phyloP scores from a whole-genome alignment of 2,113 vertebrate species.

The Spea multiplicata region DNA sequence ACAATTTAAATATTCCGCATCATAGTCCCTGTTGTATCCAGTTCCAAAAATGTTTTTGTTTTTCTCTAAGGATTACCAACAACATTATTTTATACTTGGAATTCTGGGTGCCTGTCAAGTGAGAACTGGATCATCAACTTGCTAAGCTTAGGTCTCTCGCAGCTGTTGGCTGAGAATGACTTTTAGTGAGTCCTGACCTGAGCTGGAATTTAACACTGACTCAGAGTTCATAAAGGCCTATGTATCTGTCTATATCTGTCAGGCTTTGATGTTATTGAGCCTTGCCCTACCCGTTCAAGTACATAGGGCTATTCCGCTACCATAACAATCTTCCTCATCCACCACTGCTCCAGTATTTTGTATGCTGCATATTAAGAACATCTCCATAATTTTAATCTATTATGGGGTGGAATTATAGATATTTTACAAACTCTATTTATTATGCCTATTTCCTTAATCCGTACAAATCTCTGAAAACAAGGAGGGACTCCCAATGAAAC shows the following conservation, averaged over 20 bases:
- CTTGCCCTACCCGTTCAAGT: conserved; percentile 16
- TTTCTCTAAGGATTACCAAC: conserved; percentile 14
- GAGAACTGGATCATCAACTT: conserved; percentile 45
- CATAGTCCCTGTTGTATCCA: conserved; percentile 11
- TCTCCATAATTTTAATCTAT: too few species aligned
- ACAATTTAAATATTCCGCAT: conserved; percentile 33
- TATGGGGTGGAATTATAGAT: too few species aligned
- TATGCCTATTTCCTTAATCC: too few species aligned
- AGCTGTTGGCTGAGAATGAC: conserved; percentile 45
- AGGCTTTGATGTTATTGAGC: conserved; percentile 33
- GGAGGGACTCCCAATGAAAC: too few species aligned
- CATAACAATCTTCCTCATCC: neutral
- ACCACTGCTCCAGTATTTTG: too few species aligned
- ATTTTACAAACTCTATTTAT: too few species aligned
- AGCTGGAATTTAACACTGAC: conserved; percentile 37
- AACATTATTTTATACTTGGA: conserved; percentile 31
- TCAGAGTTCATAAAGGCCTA: conserved; percentile 18
- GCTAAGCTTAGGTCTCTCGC: conserved; percentile 34
- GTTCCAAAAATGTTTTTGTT: conserved; percentile 12
- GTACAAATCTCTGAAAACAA: too few species aligned
- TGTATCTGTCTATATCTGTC: conserved; percentile 43
- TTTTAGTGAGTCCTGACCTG: conserved; percentile 40
- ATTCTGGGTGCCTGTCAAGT: conserved; percentile 41
- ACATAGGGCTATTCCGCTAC: neutral
- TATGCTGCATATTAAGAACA: too few species aligned